Base-by-base conservation (phyloP, 2,888 invertebrate genomes). In the Pseudococcus jackbeardsleyi region DNA sequence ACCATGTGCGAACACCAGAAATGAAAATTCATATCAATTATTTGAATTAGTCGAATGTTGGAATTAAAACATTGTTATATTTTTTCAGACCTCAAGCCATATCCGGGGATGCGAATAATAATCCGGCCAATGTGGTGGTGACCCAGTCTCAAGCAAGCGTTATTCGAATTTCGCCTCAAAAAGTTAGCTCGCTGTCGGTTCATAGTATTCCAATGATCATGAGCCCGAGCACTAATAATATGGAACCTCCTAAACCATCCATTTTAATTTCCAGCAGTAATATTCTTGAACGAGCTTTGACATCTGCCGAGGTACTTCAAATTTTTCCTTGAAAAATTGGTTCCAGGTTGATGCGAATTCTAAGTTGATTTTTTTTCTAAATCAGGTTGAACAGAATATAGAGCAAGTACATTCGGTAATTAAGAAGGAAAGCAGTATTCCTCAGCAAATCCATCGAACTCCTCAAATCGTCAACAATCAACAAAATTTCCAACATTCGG, bases 191-290 rank as follows among this genome's bases (percentile, higher is more conserved):
- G 4, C 39, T 82, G 39, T 54, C 88, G 11, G 88, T 72, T 42
- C 87, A 88, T 15, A 88, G 79, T 82, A 54, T 88, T 11, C 88
- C 79, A 0, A 88, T 82, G 79, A 39, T 79, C 19, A 22, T 88
- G n/a, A n/a, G 46, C 2, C 22, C 79, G 12, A 11, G 9, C 9
- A 19, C 39, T 0, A 82, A 50, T 79, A 87, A 82, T 82, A 22
- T 88, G 7, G 88, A 88, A 59, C 39, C 79, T 12, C 39, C 79
- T 15, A 82, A 88, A 82, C 39, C 50, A n/a, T 59, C 82, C 12
- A 54, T 88, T 54, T 82, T 88, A n/a, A 82, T 82, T 59, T 88
- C 90, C 91, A 39, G 90, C 90, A 19, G 89, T 86, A 89, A 89
- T 87, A 89, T 89, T 84, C 59, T 89, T 59, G 89, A 89, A 89